These are phyloP conservation scores for Vulpes ferrilata DNA, from an alignment of 2,113 vertebrate genomes.

Conservation along the genomic window DNA sequence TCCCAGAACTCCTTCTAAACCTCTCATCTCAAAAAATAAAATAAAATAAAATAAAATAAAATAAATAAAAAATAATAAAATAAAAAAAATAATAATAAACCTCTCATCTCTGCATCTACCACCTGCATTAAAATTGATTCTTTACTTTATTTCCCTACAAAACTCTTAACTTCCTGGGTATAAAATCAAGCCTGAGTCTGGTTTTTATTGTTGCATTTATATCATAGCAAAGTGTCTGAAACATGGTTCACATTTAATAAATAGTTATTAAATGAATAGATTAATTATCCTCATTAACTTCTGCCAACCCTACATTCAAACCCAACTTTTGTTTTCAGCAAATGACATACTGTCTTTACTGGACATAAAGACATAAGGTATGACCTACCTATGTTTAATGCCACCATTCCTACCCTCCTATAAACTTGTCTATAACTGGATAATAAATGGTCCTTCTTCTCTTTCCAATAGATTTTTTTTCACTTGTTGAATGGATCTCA, in stretches of 20 bases:
- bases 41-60: too few relatives aligned
- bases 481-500: not conserved
- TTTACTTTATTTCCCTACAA: not conserved
- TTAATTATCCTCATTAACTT: not conserved
- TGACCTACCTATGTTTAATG: not conserved
- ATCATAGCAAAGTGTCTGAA: not conserved
- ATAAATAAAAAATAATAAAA: too few relatives aligned
- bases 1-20: not conserved
- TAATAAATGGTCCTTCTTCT: not conserved
- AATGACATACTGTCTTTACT: not conserved
- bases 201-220: not conserved
- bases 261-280: not conserved
- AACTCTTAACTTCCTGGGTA: not conserved
- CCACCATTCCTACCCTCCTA: not conserved
- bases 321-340: not conserved
- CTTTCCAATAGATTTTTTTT: not conserved
- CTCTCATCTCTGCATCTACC: not conserved
- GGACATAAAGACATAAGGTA: not conserved
- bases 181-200: not conserved
- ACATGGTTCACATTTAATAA: not conserved
- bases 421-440: not conserved
- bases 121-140: not conserved
- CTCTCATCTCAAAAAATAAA: not conserved
- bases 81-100: too few relatives aligned
- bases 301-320: not conserved